These are phyloP conservation scores for Trinorchestia longiramus DNA, from an alignment of 1,140 invertebrate species.

Conservation along the genomic window DNA sequence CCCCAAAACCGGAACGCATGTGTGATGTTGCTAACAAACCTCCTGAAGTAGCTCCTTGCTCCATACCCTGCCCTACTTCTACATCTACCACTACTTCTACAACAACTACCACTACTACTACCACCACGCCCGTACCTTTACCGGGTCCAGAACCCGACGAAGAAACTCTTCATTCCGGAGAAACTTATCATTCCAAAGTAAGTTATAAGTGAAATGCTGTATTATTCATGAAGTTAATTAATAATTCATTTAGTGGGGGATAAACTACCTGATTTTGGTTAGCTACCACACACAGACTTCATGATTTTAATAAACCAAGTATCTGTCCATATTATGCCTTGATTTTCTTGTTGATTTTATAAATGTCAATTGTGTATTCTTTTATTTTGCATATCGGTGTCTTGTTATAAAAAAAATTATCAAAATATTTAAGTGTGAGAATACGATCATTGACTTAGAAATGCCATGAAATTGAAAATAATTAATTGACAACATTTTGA, in stretches of 20 bases:
- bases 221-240: not conserved
- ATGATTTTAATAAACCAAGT: not conserved
- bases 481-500: not conserved
- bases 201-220: not conserved
- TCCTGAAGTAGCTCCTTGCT: constrained; percentile 58
- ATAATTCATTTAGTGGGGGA: not conserved
- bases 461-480: not conserved
- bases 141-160: not conserved
- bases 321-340: not conserved
- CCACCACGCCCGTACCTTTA: constrained; percentile 55
- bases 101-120: constrained; percentile 59
- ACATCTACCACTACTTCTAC: constrained; percentile 63
- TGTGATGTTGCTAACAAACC: constrained; percentile 56
- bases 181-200: constrained; percentile 41
- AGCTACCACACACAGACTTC: not conserved
- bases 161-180: constrained; percentile 21
- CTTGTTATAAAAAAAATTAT: not conserved
- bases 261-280: not conserved
- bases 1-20: constrained; percentile 44
- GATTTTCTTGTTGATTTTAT: not conserved
- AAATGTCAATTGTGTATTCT: not conserved
- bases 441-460: not conserved
- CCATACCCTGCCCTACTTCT: constrained; percentile 62
- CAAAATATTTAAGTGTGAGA: not conserved
- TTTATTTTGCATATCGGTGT: not conserved